phyloP scores from a whole-genome alignment of 1,140 invertebrate genomes.

The Neodiprion lecontei region DNA sequence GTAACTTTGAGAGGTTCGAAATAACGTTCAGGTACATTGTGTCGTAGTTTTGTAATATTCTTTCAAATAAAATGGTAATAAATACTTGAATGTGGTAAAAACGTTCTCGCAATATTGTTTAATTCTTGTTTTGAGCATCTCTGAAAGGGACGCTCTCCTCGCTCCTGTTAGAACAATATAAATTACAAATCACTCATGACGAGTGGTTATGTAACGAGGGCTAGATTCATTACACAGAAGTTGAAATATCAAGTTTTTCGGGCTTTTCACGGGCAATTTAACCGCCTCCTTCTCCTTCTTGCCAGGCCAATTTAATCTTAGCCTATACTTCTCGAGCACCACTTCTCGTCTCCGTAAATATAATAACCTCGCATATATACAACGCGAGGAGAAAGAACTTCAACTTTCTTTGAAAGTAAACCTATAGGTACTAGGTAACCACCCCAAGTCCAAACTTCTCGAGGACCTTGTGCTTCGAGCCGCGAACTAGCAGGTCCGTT shows the following conservation, averaged over 20 bases:
- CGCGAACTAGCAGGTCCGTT: not conserved
- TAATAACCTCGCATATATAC: not conserved
- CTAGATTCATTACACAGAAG: no score
- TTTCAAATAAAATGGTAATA: no score
- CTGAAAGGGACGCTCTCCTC: no score
- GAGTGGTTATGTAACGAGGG: not conserved
- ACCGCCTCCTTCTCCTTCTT: not conserved
- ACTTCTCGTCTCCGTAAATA: not conserved
- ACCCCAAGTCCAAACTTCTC: not conserved
- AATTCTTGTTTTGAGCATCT: no score
- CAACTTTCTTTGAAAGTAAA: not conserved
- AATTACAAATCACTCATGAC: not conserved
- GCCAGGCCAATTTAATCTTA: constrained; percentile 1
- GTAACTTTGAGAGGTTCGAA: no score
- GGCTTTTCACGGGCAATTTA: no score
- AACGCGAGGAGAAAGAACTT: not conserved
- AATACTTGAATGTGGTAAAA: no score
- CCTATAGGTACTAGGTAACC: not conserved
- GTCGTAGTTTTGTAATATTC: no score
- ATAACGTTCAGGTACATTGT: no score
- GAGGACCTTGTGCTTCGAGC: not conserved
- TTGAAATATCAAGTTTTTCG: no score
- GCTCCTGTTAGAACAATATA: not conserved
- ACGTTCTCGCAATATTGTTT: no score
- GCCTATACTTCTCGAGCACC: not conserved